Evolutionary conservation across 2,888 invertebrate genomes (phyloP), one percentile per base, ranked within the genome.

Genomic region (Apomyelois bistriatella): DNA sequence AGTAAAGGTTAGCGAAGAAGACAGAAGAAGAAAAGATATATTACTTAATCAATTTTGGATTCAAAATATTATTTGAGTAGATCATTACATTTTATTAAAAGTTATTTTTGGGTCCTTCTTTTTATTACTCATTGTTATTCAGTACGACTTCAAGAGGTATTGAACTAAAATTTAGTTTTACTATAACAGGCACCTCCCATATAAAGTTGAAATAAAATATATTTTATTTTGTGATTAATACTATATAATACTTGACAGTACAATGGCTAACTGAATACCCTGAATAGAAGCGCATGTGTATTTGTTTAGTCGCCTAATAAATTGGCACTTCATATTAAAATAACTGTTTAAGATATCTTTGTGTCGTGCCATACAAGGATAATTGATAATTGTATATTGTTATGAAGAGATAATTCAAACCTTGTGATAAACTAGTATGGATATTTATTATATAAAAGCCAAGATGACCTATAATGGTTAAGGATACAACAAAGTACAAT

Each of bases 311-410:
- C 46, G 46, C 16, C 40, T 40, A 41, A 41, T 50, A 50, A 50
- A 50, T 41, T 49, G 49, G 12, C 40, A 49, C 32, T 40, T 28
- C 28, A 30, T 32, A 52, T 43, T 59, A 53, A 58, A 57, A 61
- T 48, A 46, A 46, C 46, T 16, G 46, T 46, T 46, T 32, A 15
- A 10, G 46, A 35, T 16, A 32, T 15, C 13, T 15, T 46, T 46
- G 9, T 32, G 32, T 46, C 16, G 32, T 46, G 28, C 43, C 43
- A 30, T 30, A 43, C 12, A 2, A 43, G 43, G 13, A 30, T 42
- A 42, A 42, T 43, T 43, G 30, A 43, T 43, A 30, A 30, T 30
- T 30, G 12, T 30, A 8, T 30, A 43, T 43, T 43, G 30, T 43
- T 13, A 22, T 22, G 5, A 3, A 22, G 22, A 22, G 22, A 22